These are phyloP conservation scores for Zaprionus gabonicus DNA, from an alignment of 1,140 invertebrate genomes.

Conservation along the genomic window DNA sequence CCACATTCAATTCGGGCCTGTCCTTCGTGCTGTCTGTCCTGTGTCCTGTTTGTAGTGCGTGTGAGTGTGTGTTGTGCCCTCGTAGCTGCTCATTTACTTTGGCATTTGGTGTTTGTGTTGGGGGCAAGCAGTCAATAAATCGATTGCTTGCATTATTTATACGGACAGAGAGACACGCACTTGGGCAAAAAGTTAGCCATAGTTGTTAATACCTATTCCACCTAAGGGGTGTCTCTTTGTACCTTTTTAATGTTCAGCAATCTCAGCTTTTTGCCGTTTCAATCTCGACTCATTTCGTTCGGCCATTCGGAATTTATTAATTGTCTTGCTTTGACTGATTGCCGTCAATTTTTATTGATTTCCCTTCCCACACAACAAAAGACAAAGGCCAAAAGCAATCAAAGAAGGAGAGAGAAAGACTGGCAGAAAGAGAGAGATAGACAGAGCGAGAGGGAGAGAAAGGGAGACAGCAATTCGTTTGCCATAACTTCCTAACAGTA, in stretches of 20 bases:
- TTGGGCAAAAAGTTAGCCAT: slow-evolving; percentile 34
- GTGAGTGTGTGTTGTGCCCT: slow-evolving; percentile 11
- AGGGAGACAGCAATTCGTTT: slow-evolving; percentile 2
- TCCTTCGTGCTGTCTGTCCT: slow-evolving; percentile 11
- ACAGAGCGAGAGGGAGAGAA: neutral
- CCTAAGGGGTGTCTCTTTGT: neutral
- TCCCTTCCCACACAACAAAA: slow-evolving; percentile 12
- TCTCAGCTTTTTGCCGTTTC: slow-evolving; percentile 24
- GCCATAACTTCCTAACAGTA: slow-evolving; percentile 3
- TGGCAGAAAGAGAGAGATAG: neutral
- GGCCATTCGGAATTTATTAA: slow-evolving; percentile 56
- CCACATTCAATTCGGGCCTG: slow-evolving; percentile 51
- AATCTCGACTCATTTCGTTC: slow-evolving; percentile 26
- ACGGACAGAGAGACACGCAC: slow-evolving; percentile 58
- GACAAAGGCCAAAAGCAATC: slow-evolving; percentile 8
- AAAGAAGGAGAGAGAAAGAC: neutral
- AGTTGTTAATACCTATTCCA: neutral
- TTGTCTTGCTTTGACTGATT: slow-evolving; percentile 68
- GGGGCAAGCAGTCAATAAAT: slow-evolving; percentile 76
- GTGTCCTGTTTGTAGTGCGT: neutral
- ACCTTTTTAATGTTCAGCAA: neutral
- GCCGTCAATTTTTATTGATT: slow-evolving; percentile 70
- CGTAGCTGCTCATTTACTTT: slow-evolving; percentile 42
- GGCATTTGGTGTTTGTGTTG: slow-evolving; percentile 46
- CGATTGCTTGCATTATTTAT: slow-evolving; percentile 78